Percentiles rank a stretch among this genome's conserved stretches.
Evolutionary conservation across 1,140 invertebrate genomes (phyloP).

Genomic region (Pemphigus obesinymphae): DNA sequence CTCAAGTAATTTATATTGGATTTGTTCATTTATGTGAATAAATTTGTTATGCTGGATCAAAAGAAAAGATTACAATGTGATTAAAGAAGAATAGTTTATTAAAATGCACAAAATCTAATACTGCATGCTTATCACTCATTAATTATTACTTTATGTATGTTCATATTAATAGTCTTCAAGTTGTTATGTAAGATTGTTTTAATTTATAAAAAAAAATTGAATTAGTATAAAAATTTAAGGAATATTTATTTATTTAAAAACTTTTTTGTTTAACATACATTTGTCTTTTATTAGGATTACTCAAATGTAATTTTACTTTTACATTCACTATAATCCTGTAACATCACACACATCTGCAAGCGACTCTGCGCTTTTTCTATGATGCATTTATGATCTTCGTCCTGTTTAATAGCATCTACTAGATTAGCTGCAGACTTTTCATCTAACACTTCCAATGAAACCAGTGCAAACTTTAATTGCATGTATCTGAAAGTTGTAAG

Average conservation of each 20-base stretch:
- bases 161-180: no score
- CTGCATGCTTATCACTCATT: neutral
- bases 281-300: no score
- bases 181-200: neutral
- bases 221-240: no score
- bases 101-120: neutral
- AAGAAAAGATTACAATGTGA: conserved; percentile 45
- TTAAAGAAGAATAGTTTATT: neutral
- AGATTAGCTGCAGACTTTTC: neutral
- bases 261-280: no score
- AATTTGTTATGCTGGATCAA: conserved; percentile 56
- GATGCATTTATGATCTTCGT: neutral
- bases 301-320: neutral
- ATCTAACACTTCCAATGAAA: neutral
- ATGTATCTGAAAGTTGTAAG: no score
- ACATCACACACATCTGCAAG: neutral
- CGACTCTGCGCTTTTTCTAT: neutral
- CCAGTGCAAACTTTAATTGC: neutral
- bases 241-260: no score
- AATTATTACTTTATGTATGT: no score
- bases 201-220: neutral
- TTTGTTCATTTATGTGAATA: conserved; percentile 54
- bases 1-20: conserved; percentile 56
- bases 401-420: neutral
- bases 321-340: neutral